Percentiles rank a stretch among this genome's conserved stretches.
phyloP scores from a whole-genome alignment of 2,113 vertebrate genomes.

The Globicephala melas region DNA sequence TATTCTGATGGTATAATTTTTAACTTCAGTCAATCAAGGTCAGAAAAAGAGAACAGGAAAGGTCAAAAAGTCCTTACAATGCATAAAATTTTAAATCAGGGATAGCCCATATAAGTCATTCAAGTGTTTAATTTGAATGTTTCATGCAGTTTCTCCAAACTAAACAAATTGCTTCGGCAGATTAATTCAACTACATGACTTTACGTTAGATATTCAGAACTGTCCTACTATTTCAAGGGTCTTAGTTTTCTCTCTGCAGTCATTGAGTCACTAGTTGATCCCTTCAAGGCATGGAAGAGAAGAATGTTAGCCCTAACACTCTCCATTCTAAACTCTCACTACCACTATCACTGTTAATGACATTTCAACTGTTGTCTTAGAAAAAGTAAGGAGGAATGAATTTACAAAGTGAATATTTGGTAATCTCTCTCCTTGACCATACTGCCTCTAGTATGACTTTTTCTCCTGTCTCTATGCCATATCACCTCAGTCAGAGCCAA shows the following conservation, averaged over 20 bases:
- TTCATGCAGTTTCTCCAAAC: not conserved
- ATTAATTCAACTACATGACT: not conserved
- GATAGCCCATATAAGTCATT: not conserved
- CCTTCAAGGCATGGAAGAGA: not conserved
- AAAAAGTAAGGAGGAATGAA: not conserved
- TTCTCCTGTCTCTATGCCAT: not conserved
- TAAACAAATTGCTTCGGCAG: not conserved
- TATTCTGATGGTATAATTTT: not conserved
- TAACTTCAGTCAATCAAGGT: not conserved
- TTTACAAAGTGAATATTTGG: not conserved
- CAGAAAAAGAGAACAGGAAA: not conserved
- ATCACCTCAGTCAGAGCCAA: not conserved
- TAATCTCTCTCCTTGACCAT: not conserved
- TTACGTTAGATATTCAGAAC: not conserved
- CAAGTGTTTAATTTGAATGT: not conserved
- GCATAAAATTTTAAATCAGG: not conserved
- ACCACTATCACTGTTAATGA: not conserved
- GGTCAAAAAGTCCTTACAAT: not conserved
- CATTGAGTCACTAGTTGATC: not conserved
- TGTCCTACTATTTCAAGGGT: not conserved
- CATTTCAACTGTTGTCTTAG: not conserved
- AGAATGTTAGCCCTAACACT: not conserved
- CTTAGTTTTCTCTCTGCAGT: conserved; percentile 2
- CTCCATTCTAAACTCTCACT: not conserved
- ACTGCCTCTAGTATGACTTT: not conserved